Percentiles rank a stretch among this genome's conserved stretches.
Conservation (phyloP, 2,888 invertebrate species). For the Hyalella azteca region DNA sequence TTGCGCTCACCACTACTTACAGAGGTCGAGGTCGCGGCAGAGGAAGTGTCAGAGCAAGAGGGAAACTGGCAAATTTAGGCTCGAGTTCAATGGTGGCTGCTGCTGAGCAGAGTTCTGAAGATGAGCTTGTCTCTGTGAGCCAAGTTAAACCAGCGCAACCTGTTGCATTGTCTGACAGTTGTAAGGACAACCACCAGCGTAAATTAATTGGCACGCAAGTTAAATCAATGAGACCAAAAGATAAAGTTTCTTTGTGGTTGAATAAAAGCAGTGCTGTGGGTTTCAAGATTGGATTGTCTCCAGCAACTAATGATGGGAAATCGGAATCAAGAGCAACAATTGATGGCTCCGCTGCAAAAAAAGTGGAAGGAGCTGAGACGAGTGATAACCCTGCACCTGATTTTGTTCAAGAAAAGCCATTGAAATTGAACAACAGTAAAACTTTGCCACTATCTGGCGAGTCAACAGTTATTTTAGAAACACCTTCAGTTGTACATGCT, state of each 20-base stretch:
- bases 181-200: neutral
- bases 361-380: too few species aligned
- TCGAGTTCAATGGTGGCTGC: neutral
- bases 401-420: too few species aligned
- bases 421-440: too few species aligned
- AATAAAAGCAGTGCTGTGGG: conserved; percentile 44
- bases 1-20: too few species aligned
- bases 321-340: too few species aligned
- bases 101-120: neutral
- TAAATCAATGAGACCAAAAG: conserved; percentile 8
- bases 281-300: conserved; percentile 44
- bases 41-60: conserved; percentile 27
- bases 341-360: too few species aligned
- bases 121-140: neutral
- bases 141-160: neutral
- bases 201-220: neutral
- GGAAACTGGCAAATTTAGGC: neutral
- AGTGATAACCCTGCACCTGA: too few species aligned
- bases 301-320: conserved; percentile 25
- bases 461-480: neutral
- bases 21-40: neutral
- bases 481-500: neutral
- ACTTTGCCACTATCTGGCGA: neutral
- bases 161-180: neutral
- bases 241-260: conserved; percentile 51